These are phyloP conservation scores for Puma concolor DNA, from an alignment of 2,113 vertebrate genomes.

Conservation along the genomic window DNA sequence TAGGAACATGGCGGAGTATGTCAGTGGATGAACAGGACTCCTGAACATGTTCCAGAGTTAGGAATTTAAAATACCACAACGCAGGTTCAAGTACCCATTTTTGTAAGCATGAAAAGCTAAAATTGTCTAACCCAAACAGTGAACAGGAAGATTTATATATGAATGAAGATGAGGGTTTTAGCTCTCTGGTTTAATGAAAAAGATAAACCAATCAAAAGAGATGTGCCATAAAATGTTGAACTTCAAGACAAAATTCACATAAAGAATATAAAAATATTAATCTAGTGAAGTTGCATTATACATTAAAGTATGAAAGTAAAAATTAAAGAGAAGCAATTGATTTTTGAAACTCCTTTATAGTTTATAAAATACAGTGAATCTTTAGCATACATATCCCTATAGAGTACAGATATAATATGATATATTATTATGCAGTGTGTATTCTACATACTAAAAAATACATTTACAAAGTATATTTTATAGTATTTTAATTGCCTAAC, in stretches of 20 bases:
- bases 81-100: neutral
- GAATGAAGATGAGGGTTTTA: neutral
- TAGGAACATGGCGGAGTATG: neutral
- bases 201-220: neutral
- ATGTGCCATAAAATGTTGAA: neutral
- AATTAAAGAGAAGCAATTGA: neutral
- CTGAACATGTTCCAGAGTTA: neutral
- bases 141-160: neutral
- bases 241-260: neutral
- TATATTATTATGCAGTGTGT: neutral
- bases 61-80: neutral
- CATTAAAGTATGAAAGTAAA: constrained; percentile 12
- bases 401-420: neutral
- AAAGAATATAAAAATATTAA: neutral
- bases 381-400: neutral
- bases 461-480: constrained; percentile 10
- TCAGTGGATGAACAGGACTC: neutral
- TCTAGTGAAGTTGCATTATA: neutral
- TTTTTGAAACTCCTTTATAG: neutral
- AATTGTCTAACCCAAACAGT: neutral
- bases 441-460: neutral
- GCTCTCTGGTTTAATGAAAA: neutral
- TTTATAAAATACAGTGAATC: neutral
- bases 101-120: neutral
- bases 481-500: neutral